These are phyloP conservation scores for Cyaniris semiargus DNA, from an alignment of 2,888 invertebrate species.

Conservation along the genomic window DNA sequence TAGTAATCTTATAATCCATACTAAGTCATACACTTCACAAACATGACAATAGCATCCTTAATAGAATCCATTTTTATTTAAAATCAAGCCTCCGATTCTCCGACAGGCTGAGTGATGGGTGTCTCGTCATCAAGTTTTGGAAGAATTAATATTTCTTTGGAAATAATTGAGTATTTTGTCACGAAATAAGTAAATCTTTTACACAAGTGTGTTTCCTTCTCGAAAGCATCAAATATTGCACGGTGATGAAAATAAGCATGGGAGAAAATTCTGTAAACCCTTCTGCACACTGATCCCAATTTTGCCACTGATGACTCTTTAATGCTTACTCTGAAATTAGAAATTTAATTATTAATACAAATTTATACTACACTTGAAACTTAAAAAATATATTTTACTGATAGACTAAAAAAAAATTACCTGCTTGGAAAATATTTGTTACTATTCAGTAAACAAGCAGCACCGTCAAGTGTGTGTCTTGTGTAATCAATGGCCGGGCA, in stretches of 20 bases:
- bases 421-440: conserved; percentile 99
- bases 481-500: conserved; percentile 99
- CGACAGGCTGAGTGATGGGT: conserved; percentile 76
- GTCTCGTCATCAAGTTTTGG: conserved; percentile 94
- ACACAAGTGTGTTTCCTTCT: conserved; percentile 97
- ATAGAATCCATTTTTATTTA: conserved; percentile 35
- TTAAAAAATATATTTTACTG: neutral
- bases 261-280: conserved; percentile 99
- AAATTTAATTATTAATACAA: neutral
- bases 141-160: conserved; percentile 98
- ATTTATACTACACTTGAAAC: neutral
- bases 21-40: conserved; percentile 27
- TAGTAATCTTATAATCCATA: conserved; percentile 23
- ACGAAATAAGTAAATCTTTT: conserved; percentile 98
- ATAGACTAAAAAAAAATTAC: conserved; percentile 66
- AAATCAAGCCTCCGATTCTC: conserved; percentile 76
- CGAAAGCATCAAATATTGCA: conserved; percentile 98
- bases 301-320: conserved; percentile 99
- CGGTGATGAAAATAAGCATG: conserved; percentile 99
- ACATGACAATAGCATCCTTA: neutral
- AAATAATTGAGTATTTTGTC: conserved; percentile 98
- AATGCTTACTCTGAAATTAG: conserved; percentile 92
- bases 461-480: conserved; percentile 98
- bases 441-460: conserved; percentile 98
- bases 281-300: conserved; percentile 97